These are phyloP conservation scores for Lepidurus apus DNA, from an alignment of 1,140 invertebrate genomes.

Conservation along the genomic window DNA sequence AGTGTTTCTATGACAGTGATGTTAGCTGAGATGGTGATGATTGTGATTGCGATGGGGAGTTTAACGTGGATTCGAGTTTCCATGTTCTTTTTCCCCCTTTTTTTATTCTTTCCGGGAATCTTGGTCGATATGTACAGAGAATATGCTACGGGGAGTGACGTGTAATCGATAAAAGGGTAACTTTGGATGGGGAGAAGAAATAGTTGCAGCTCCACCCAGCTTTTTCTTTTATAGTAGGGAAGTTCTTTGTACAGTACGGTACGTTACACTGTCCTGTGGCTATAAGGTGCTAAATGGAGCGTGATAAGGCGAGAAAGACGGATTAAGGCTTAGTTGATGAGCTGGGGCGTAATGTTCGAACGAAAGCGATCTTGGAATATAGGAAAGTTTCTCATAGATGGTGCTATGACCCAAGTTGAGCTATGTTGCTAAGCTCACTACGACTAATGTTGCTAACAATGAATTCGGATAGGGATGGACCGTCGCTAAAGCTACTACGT, in stretches of 20 bases:
- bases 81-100: not conserved
- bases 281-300: not conserved
- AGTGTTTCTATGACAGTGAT: constrained; percentile 1
- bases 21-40: not conserved
- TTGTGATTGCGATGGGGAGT: not conserved
- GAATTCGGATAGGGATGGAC: too few species aligned
- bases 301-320: not conserved
- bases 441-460: too few species aligned
- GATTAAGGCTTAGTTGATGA: not conserved
- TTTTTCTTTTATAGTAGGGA: too few species aligned
- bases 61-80: not conserved
- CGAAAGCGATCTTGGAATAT: not conserved
- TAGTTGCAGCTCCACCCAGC: too few species aligned
- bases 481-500: too few species aligned
- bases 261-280: not conserved
- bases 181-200: not conserved
- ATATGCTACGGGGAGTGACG: not conserved
- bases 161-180: not conserved
- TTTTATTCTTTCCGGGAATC: not conserved
- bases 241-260: too few species aligned
- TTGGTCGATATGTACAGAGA: not conserved
- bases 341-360: too few species aligned
- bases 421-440: too few species aligned
- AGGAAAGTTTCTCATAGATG: not conserved
- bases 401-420: too few species aligned